Base-by-base conservation (phyloP, 2,888 invertebrate genomes). In the Pristionchus japonicus region DNA sequence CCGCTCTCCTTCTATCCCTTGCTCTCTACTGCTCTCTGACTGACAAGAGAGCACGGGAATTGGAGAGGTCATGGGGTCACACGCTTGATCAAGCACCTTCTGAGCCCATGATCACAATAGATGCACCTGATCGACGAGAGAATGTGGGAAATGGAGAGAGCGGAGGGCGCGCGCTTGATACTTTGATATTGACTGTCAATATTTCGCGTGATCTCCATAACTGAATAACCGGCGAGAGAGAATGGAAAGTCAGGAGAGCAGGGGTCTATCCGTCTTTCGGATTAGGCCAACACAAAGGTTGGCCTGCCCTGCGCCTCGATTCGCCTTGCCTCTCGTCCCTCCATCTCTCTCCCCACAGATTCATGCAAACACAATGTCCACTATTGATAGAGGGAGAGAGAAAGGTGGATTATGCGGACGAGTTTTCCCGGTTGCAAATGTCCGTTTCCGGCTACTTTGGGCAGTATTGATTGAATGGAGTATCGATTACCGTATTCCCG, bases 371-470 rank as follows among this genome's bases (percentile, higher is more conserved):
- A 67, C 31, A 70, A 37, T 70, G 70, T 70, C 70, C 70, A 70
- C 70, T 70, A 70, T 70, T n/a, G 57, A 57, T 23, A n/a, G 52
- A 57, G 52, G 20, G 1, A 52, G 37, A 20, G 37, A 23, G 37
- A 37, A 37, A 64, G 61, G 27, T 64, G 70, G 70, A 70, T 70
- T 70, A 70, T 70, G 34, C 70, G 31, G 57, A 9, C 43, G 43
- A n/a, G n/a, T 34, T 70, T 70, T n/a, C n/a, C 70, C 70, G 70
- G 70, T 70, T 70, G 70, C 70, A 70, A 57, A 37, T 40, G 37
- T 43, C 43, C 11, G 43, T 9, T 43, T 43, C 43, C 57, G 57
- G 43, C 20, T n/a, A 15, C 40, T 37, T 40, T 20, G 4, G 20
- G 74, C n/a, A 40, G 37, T 80, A 47, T 80, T 23, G 77, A 80